Conservation (phyloP, 2,797 vertebrate species). For the Muscicapa comitata region DNA sequence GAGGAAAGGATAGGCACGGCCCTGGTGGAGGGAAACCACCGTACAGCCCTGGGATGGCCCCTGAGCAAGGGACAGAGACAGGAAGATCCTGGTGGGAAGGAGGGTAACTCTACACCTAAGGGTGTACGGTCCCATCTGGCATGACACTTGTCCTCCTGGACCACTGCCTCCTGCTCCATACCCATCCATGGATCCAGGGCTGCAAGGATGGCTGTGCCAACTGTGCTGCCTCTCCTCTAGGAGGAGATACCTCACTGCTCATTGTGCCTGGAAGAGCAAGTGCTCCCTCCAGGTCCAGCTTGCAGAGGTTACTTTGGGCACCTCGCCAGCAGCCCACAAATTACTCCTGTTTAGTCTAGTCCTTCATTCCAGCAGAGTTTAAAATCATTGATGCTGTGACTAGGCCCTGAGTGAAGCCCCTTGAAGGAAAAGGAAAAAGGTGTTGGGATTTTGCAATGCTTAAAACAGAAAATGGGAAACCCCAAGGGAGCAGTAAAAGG, state of each 20-base stretch:
- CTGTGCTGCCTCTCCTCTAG: not conserved
- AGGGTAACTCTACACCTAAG: not conserved
- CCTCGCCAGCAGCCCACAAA: not conserved
- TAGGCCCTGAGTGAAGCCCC: not conserved
- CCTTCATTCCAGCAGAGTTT: not conserved
- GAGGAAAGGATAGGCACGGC: not conserved
- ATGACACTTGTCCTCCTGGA: fast-evolving
- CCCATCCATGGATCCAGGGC: not conserved
- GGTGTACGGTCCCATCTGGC: fast-evolving
- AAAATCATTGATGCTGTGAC: not conserved
- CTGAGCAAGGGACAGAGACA: fast-evolving
- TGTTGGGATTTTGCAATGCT: not conserved
- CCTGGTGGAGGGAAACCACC: not conserved
- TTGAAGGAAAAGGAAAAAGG: not conserved
- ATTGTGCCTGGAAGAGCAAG: not conserved
- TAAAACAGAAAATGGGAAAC: not conserved
- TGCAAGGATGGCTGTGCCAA: not conserved
- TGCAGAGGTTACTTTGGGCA: not conserved
- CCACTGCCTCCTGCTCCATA: not conserved
- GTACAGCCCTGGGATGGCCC: fast-evolving
- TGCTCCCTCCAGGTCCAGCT: not conserved
- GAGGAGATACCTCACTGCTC: not conserved
- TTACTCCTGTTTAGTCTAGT: not conserved
- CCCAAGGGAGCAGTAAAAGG: not conserved
- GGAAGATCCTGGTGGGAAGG: fast-evolving